Base-by-base conservation (phyloP, 2,888 invertebrate genomes). In the Bedellia somnulentella region DNA sequence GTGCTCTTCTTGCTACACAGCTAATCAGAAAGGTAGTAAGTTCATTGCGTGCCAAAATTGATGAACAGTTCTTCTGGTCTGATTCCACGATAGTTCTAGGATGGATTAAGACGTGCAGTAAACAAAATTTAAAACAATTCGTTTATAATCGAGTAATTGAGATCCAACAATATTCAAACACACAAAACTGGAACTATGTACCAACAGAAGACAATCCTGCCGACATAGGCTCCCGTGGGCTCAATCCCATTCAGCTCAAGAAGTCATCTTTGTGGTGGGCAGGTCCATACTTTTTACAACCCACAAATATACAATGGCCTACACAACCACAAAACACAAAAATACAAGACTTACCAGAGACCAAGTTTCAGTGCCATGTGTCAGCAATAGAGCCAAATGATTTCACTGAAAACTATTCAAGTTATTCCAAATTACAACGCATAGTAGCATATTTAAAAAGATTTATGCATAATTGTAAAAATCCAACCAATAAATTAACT, bases 51-150 rank as follows among this genome's bases (percentile, higher is more conserved):
- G 32, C 29, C 3, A 33, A 22, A 8, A 36, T 37, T 5, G 4
- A 30, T 13, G 32, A 36, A 27, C 26, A 33, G 0, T 14, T 27
- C 15, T 32, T 42, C 15, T 40, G 29, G 29, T 32, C 32, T 4
- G 44, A 42, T 17, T 44, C 42, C 3, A 29, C 39, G 31, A 40
- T 41, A 11, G 37, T 36, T n/a, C 26, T 44, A 13, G 36, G 41
- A 11, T 42, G 42, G 42, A 14, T 42, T 2, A 25, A 31, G 6
- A 37, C 31, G 8, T 29, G 39, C 3, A 12, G 28, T 9, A 21
- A 11, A 9, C n/a, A n/a, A n/a, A 38, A 31, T 6, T 26, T 41
- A 2, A 30, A 35, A n/a, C 30, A 36, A 11, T 40, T 42, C 32
- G 40, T 39, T 5, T 34, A 37, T 5, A 41, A 41, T 22, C 38